These are phyloP conservation scores for Lordiphosa clarofinis DNA, from an alignment of 1,140 invertebrate species.

Conservation along the genomic window DNA sequence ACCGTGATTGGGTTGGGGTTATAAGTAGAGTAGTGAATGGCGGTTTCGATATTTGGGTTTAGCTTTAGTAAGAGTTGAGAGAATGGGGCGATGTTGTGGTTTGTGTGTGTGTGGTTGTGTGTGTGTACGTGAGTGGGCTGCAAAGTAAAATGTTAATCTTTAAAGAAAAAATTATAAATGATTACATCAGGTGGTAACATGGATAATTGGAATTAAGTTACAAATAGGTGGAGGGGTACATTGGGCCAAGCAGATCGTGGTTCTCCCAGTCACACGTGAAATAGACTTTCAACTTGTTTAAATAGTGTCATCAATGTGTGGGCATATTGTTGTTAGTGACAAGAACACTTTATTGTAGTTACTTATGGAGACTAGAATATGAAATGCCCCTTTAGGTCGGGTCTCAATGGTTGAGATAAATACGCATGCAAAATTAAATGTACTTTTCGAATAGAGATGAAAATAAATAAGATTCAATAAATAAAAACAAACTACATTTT, in stretches of 20 bases:
- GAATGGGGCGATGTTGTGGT: constrained; percentile 35
- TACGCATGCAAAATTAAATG: constrained; percentile 58
- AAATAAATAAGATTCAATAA: too few relatives aligned
- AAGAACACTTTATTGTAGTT: too few relatives aligned
- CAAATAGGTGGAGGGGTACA: too few relatives aligned
- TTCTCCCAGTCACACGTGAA: constrained; percentile 20
- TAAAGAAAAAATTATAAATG: constrained; percentile 43
- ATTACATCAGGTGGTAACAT: constrained; percentile 20
- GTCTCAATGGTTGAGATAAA: constrained; percentile 18
- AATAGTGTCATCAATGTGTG: constrained; percentile 18
- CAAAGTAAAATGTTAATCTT: constrained; percentile 53
- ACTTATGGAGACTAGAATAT: too few relatives aligned
- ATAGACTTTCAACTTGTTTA: constrained; percentile 4
- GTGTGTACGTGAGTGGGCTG: constrained; percentile 52
- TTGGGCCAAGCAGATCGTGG: constrained; percentile 11
- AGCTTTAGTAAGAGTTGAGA: constrained; percentile 39
- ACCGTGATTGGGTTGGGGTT: constrained; percentile 51
- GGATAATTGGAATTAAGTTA: too few relatives aligned
- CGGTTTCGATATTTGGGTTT: constrained; percentile 35
- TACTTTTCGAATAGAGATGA: too few relatives aligned
- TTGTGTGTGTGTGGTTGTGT: constrained; percentile 22
- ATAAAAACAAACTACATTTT: constrained; percentile 8
- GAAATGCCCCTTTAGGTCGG: too few relatives aligned
- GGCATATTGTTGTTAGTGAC: too few relatives aligned
- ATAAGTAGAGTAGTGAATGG: constrained; percentile 41